Percentiles rank a stretch among this genome's conserved stretches.
phyloP scores from a whole-genome alignment of 2,888 invertebrate genomes.

The Drosophila conformis region DNA sequence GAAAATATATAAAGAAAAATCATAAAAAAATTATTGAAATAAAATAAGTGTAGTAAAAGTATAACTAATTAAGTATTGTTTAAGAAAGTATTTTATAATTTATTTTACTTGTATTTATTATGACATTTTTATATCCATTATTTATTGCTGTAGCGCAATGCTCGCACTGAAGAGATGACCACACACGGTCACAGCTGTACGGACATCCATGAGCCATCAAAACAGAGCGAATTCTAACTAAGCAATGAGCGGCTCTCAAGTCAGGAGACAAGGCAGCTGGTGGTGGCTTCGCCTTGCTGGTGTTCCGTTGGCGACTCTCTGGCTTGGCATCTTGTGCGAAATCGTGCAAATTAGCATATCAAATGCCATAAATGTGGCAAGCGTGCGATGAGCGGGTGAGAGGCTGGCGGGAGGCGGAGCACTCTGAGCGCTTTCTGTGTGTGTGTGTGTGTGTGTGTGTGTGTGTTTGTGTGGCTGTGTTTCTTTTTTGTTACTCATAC shows the following conservation, averaged over 20 bases:
- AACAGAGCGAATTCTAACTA: constrained; percentile 50
- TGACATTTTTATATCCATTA: neutral
- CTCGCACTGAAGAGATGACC: neutral
- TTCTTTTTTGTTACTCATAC: constrained; percentile 72
- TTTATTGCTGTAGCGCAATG: constrained; percentile 8
- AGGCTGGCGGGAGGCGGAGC: constrained; percentile 23
- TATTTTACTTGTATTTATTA: neutral
- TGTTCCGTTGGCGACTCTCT: constrained; percentile 38
- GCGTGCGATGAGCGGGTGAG: constrained; percentile 18
- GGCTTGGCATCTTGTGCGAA: constrained; percentile 45
- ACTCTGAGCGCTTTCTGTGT: constrained; percentile 17
- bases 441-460: constrained; percentile 44
- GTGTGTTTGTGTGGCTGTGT: constrained; percentile 44
- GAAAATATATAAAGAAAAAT: neutral
- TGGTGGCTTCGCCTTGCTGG: constrained; percentile 55
- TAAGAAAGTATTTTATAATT: neutral
- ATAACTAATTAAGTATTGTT: neutral
- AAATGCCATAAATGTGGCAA: constrained; percentile 68
- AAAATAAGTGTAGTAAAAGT: neutral
- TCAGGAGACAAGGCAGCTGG: constrained; percentile 35
- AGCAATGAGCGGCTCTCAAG: constrained; percentile 47
- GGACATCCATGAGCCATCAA: constrained; percentile 39
- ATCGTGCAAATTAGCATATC: constrained; percentile 81
- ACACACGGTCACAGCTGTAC: neutral
- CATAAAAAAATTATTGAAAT: neutral